Evolutionary conservation across 2,113 vertebrate species (phyloP), one percentile per base, ranked within the genome.

Genomic region (Entosphenus tridentatus): DNA sequence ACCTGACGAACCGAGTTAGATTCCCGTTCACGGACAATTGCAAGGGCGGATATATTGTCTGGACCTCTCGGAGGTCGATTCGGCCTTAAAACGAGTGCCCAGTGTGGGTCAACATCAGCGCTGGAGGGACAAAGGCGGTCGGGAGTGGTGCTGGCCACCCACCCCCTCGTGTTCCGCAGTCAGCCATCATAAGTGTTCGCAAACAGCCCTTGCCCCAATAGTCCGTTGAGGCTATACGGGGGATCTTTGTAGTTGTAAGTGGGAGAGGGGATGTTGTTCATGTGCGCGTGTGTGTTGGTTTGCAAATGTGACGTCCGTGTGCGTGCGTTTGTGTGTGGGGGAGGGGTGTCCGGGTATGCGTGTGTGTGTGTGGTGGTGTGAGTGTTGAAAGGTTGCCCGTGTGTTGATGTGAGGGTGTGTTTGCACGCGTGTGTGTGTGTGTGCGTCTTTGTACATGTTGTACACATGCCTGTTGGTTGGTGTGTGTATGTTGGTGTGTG

Each of bases 401-500:
- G 16, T 62, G 16, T 62, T 14, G 13, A 62, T 62, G 16, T 62
- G 39, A 6, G 3, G 13, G 58, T 62, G 58, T 62, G 58, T 62
- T 6, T 62, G 4, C 3, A 17, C 16, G 58, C 16, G 58, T 62
- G 58, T 62, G 58, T 62, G 58, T 6, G 58, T 62, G 58, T 62
- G 58, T 62, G 58, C 16, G 58, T 62, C 13, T 62, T 13, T 62
- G 58, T 39, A 39, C 39, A 39, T 39, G 39, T 39, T 39, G 39
- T 39, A 39, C 39, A 39, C 39, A 39, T 39, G 39, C 39, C 39
- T 39, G 39, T 39, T 39, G 39, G 39, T 39, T 39, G 39, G 58
- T 62, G 58, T 62, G 58, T 62, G 58, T 62, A 16, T 62, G n/a
- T n/a, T n/a, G n/a, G n/a, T n/a, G n/a, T n/a, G 58, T 62, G 58